Evolutionary conservation across 1,140 invertebrate species (phyloP), one percentile per base, ranked within the genome.

Genomic region (Drosophila orena): DNA sequence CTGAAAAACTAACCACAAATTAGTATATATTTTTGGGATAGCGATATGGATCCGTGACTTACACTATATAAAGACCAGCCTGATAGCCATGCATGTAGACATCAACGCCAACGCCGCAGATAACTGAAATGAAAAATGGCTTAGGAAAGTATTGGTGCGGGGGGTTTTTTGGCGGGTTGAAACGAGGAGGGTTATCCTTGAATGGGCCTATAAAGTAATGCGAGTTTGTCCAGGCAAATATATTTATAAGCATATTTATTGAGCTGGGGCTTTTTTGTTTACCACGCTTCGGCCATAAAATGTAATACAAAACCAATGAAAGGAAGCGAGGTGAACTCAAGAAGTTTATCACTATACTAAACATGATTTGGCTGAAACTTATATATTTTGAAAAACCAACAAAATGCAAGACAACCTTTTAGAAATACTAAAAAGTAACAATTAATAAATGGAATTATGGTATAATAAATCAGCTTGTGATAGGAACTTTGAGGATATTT

Each of bases 31-130:
- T 35, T 35, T 1, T 8, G 14, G 15, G 44, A n/a, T 40, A 30
- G 43, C 2, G 24, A 24, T 24, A 24, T n/a, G 8, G 27, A 56
- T 34, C 11, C n/a, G 20, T 46, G 20, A 24, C 90, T 91, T 85
- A 92, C 91, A 92, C 55, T 78, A 91, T 85, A 68, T 81, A 91
- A n/a, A 91, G 72, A 15, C 91, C 91, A 11, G 91, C 81, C 55
- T 55, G 55, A 73, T 85, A 89, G 50, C 91, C 91, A 71, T 92
- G 91, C 52, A 81, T 78, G 56, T 78, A 80, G 72, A 92, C 80
- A 80, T 92, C 91, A 22, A 92, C 88, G 35, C 90, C 91, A 42
- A 92, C 91, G 57, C 91, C 91, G 62, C 88, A 91, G 69, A 88
- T 80, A 69, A 91, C 91, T 92, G 84, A 61, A 84, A 88, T 78